Evolutionary conservation across 2,888 invertebrate genomes (phyloP).

Genomic region (Spialia ferax): DNA sequence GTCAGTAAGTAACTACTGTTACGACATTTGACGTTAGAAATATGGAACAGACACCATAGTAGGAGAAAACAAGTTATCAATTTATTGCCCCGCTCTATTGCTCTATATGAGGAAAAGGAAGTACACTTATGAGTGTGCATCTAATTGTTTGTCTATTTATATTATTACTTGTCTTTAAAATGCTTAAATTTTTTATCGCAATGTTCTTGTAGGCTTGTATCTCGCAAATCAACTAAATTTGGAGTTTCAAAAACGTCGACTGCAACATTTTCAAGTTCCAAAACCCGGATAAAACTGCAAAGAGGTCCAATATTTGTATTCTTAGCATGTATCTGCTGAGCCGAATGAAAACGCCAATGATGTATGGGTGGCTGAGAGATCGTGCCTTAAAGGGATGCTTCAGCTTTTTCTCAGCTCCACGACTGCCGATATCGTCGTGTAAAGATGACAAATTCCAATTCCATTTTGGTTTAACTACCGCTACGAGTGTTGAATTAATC

Average conservation of each 20-base stretch:
- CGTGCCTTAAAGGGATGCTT: slow-evolving; percentile 1
- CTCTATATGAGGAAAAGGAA: too few species aligned
- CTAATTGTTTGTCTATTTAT: too few species aligned
- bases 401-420: background rate
- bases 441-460: background rate
- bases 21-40: too few species aligned
- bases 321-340: background rate
- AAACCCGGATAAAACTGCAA: background rate
- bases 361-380: background rate
- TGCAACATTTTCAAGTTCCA: background rate
- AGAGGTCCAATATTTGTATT: background rate
- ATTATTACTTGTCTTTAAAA: too few species aligned
- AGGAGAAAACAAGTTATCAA: too few species aligned
- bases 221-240: too few species aligned
- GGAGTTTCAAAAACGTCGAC: background rate
- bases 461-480: background rate
- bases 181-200: too few species aligned
- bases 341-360: background rate
- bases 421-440: background rate
- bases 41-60: too few species aligned
- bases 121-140: too few species aligned
- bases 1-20: too few species aligned
- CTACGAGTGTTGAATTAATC: slow-evolving; percentile 8
- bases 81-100: too few species aligned
- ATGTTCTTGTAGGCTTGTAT: too few species aligned